Evolutionary conservation across 2,888 invertebrate genomes (phyloP), one percentile per base, ranked within the genome.

Genomic region (Stictocephala bisonia): DNA sequence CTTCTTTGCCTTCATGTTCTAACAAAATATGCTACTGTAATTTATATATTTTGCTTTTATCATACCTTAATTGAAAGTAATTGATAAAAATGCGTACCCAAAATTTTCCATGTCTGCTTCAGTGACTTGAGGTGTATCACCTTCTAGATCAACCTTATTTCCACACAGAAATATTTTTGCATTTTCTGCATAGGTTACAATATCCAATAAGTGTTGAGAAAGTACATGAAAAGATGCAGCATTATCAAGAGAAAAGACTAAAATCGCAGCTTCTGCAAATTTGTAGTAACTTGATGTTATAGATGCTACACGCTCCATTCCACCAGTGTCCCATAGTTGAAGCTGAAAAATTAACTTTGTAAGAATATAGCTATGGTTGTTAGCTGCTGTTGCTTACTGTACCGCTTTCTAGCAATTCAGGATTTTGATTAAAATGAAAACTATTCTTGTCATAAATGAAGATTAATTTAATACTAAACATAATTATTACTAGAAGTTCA

Each of bases 321-420:
- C 97, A 78, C 96, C 97, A 40, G 97, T 97, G 83, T 97, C 97
- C 96, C 97, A 97, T 78, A 97, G 85, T 85, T 96, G 96, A 76
- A 97, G 86, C 96, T 97, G 84, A 64, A 85, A 82, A 77, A 9
- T 35, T 35, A 35, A 35, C 7, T 35, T 35, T 35, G 6, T 35
- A 35, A 35, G 7, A 35, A 11, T 9, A 35, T 9, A 11, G 35
- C 35, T 35, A n/a, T n/a, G n/a, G n/a, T n/a, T n/a, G n/a, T n/a
- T n/a, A n/a, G n/a, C n/a, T n/a, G n/a, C n/a, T n/a, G n/a, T n/a
- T n/a, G n/a, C n/a, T n/a, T n/a, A n/a, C n/a, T n/a, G n/a, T n/a
- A n/a, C n/a, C n/a, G n/a, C n/a, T n/a, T n/a, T n/a, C n/a, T n/a
- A n/a, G n/a, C n/a, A n/a, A n/a, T n/a, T n/a, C n/a, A n/a, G n/a